Evolutionary conservation across 2,113 vertebrate genomes (phyloP).

Genomic region (Craseonycteris thonglongyai): DNA sequence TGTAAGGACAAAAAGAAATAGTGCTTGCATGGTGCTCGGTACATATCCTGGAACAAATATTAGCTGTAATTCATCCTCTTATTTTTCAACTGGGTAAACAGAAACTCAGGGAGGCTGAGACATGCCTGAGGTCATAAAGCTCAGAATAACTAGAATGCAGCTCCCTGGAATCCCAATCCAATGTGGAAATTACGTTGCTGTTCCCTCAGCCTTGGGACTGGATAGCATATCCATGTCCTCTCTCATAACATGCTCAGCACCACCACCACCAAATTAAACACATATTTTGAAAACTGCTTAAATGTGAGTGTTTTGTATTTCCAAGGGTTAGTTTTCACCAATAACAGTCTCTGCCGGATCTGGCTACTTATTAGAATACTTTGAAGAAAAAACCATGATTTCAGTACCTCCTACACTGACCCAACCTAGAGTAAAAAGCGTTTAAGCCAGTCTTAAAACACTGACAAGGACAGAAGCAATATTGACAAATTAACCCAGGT

Average conservation of each 20-base stretch:
- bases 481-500: background rate
- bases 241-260: background rate
- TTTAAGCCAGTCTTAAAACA: background rate
- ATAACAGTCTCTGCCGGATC: background rate
- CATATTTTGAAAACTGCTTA: background rate
- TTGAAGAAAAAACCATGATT: background rate
- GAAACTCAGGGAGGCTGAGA: background rate
- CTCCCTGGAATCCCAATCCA: background rate
- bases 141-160: background rate
- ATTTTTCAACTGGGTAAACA: background rate
- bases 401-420: background rate
- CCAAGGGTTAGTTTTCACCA: background rate
- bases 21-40: background rate
- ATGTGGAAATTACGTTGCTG: background rate
- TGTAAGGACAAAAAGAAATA: background rate
- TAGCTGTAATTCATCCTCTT: background rate
- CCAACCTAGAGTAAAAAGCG: background rate
- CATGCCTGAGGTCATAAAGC: background rate
- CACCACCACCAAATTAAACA: background rate
- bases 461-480: background rate
- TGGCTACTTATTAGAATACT: background rate
- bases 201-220: background rate
- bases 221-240: background rate
- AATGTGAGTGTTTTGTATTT: background rate
- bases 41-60: background rate